These are phyloP conservation scores for Leucophenga montana DNA, from an alignment of 2,888 invertebrate genomes.

Conservation along the genomic window DNA sequence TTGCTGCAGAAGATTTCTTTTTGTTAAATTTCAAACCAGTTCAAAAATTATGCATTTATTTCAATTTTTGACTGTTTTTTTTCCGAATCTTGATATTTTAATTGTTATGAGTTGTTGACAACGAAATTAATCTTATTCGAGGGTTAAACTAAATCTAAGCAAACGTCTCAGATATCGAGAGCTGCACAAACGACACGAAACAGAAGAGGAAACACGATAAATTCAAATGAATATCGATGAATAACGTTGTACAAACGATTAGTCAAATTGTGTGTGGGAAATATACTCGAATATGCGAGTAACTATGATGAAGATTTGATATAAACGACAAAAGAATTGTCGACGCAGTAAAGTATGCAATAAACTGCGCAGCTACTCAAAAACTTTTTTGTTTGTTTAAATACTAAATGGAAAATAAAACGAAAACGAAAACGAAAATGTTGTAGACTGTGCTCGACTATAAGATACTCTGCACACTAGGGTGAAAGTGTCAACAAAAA, in stretches of 20 bases:
- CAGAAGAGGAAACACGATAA: slow-evolving; percentile 31
- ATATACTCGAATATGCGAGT: no score
- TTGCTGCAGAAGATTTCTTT: no score
- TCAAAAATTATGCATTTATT: slow-evolving; percentile 24
- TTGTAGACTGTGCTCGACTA: no score
- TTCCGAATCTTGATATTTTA: slow-evolving; percentile 55
- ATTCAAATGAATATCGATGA: background rate
- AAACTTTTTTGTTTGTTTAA: background rate
- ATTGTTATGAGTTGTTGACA: slow-evolving; percentile 60
- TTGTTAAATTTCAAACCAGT: background rate
- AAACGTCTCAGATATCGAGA: background rate
- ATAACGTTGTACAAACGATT: background rate
- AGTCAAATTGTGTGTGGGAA: background rate
- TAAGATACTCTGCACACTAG: no score
- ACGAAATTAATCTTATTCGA: slow-evolving; percentile 29
- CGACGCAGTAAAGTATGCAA: slow-evolving; percentile 24
- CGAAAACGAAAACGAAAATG: slow-evolving; percentile 4
- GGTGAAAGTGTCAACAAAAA: background rate
- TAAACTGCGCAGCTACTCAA: no score
- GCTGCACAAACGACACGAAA: slow-evolving; percentile 35
- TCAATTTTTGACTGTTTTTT: background rate
- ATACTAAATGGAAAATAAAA: background rate
- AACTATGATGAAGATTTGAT: no score
- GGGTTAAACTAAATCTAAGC: background rate
- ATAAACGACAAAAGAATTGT: background rate